Conservation (phyloP, 2,888 invertebrate species). For the Mythimna impura region DNA sequence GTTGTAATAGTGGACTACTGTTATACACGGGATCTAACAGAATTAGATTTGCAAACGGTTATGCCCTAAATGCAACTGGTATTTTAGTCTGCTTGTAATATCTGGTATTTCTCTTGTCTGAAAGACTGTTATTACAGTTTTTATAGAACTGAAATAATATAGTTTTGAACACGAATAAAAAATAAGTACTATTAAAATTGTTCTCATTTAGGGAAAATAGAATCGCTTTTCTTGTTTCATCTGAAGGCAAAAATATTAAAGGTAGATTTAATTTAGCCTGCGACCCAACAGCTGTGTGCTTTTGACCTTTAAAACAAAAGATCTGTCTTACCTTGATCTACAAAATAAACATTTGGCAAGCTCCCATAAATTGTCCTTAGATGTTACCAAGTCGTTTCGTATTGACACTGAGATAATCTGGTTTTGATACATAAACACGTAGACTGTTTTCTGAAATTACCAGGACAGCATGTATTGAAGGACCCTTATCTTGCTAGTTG, state of each 20-base stretch:
- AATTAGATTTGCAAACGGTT: background rate
- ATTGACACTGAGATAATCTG: conserved; percentile 23
- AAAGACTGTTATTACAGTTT: too few species aligned
- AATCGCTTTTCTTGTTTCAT: background rate
- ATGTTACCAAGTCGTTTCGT: conserved; percentile 1
- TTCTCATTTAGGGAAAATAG: background rate
- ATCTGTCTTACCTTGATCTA: conserved; percentile 12
- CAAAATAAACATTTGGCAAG: conserved; percentile 38
- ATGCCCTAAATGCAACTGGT: background rate
- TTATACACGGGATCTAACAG: background rate
- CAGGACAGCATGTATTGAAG: conserved; percentile 33
- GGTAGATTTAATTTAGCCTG: conserved; percentile 19
- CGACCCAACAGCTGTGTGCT: conserved; percentile 37
- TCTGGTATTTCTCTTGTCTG: too few species aligned
- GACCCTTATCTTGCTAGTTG: conserved; percentile 34
- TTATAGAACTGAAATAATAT: too few species aligned
- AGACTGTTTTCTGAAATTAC: conserved; percentile 35
- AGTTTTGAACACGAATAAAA: too few species aligned
- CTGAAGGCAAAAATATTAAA: background rate
- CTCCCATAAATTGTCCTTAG: conserved; percentile 2
- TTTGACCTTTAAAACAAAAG: conserved; percentile 33
- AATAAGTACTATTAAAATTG: background rate
- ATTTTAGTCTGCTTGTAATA: background rate
- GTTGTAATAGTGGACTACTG: background rate
- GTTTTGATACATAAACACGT: conserved; percentile 17